phyloP scores from a whole-genome alignment of 2,888 invertebrate species.

The Cheilosia pagana region DNA sequence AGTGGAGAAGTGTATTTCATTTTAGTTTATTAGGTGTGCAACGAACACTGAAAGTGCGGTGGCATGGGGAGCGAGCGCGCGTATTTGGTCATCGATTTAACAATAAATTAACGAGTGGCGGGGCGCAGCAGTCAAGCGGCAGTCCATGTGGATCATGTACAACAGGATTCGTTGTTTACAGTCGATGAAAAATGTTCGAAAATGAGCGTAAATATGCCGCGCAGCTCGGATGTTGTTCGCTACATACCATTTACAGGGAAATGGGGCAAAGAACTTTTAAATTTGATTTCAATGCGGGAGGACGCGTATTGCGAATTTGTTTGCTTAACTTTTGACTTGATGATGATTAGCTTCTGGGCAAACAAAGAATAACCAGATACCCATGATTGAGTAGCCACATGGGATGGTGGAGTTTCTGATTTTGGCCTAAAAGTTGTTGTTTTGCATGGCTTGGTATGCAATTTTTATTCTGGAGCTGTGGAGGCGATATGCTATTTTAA shows the following conservation, averaged over 20 bases:
- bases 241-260: constrained; percentile 25
- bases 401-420: no score
- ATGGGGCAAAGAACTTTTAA: constrained; percentile 60
- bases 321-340: constrained; percentile 23
- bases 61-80: constrained; percentile 17
- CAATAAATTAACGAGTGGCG: constrained; percentile 62
- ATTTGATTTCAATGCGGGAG: constrained; percentile 7
- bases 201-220: constrained; percentile 33
- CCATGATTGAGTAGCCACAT: neutral
- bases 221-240: neutral
- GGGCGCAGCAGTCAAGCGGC: neutral
- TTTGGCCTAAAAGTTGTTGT: no score
- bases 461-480: no score
- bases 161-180: constrained; percentile 58
- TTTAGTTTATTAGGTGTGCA: constrained; percentile 68
- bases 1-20: constrained; percentile 62
- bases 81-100: constrained; percentile 62
- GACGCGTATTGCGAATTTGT: constrained; percentile 17
- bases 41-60: constrained; percentile 6
- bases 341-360: constrained; percentile 24
- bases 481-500: no score
- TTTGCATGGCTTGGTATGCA: no score
- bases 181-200: constrained; percentile 61
- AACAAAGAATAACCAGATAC: constrained; percentile 1
- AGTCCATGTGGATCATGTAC: constrained; percentile 67